A percentile compares a stretch with the other conserved stretches of the same genome.
Evolutionary conservation across 2,797 vertebrate species (phyloP).

Genomic region (Emys orbicularis): DNA sequence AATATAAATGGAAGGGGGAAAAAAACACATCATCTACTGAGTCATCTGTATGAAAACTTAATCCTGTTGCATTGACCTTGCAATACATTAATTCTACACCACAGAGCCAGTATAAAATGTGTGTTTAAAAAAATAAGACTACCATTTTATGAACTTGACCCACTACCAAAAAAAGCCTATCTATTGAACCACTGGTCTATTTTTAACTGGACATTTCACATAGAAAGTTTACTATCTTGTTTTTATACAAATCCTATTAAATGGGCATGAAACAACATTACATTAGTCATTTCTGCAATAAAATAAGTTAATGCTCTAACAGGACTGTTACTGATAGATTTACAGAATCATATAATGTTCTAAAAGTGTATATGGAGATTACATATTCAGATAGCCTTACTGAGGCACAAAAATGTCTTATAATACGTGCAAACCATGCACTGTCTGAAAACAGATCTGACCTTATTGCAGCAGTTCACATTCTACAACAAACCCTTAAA

Average conservation of each 20-base stretch:
- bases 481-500: background rate
- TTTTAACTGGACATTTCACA: background rate
- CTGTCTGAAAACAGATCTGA: background rate
- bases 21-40: background rate
- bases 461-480: rapidly evolving
- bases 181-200: rapidly evolving
- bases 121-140: background rate
- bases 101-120: background rate
- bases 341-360: background rate
- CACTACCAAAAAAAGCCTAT: background rate
- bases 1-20: background rate
- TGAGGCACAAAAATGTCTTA: background rate
- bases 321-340: background rate
- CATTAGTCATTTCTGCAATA: background rate
- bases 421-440: background rate
- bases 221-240: background rate
- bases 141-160: background rate
- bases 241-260: background rate
- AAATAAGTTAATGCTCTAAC: background rate
- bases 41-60: background rate
- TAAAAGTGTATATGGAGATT: background rate
- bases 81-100: background rate
- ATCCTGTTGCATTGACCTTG: background rate
- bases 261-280: background rate
- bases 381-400: background rate